A percentile compares a stretch with the other conserved stretches of the same genome.
phyloP scores from a whole-genome alignment of 1,140 invertebrate species.

The Zeugodacus cucurbitae region DNA sequence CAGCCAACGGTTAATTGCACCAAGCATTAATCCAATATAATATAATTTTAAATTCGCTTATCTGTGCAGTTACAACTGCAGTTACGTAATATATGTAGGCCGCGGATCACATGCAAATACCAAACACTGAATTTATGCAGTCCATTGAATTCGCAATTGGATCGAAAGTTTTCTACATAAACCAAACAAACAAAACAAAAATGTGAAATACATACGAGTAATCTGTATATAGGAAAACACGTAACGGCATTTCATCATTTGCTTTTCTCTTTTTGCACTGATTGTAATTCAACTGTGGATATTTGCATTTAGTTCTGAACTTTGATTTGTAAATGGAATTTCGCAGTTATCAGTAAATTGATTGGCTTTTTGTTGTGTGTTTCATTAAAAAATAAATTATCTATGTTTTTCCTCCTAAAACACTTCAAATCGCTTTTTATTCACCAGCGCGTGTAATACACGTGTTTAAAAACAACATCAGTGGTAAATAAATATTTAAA shows the following conservation, averaged over 20 bases:
- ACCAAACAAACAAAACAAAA: neutral
- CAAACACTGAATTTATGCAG: neutral
- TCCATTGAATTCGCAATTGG: constrained; percentile 8
- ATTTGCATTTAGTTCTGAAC: neutral
- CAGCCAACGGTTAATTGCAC: too few relatives aligned
- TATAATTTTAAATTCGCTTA: neutral
- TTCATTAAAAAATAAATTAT: neutral
- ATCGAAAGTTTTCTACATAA: neutral
- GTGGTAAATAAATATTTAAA: neutral
- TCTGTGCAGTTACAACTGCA: neutral
- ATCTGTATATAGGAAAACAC: too few relatives aligned
- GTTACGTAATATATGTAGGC: neutral
- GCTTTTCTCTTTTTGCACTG: neutral
- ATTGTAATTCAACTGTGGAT: neutral
- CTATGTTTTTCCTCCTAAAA: neutral
- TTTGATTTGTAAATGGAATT: constrained; percentile 17
- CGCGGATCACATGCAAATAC: neutral
- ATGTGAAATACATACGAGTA: neutral
- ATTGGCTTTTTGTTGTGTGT: neutral
- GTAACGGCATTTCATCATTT: neutral
- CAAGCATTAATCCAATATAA: too few relatives aligned
- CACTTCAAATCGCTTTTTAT: neutral
- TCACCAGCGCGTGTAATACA: too few relatives aligned
- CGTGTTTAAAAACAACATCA: neutral
- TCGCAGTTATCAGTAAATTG: neutral